Evolutionary conservation across 1,140 invertebrate genomes (phyloP).

Genomic region (Zaprionus ornatus): DNA sequence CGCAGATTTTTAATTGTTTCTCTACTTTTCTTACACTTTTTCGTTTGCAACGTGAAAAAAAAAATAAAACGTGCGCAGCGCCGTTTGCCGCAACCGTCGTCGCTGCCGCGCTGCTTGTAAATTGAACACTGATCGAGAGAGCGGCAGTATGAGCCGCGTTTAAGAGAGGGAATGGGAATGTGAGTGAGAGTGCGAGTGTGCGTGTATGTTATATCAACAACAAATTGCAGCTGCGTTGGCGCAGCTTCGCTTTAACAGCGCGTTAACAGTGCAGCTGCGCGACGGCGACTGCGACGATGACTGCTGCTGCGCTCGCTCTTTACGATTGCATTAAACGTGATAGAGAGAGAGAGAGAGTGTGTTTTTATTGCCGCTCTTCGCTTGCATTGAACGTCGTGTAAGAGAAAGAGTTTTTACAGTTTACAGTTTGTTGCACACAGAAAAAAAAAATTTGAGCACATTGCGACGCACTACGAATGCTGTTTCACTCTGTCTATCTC

Average conservation of each 20-base stretch:
- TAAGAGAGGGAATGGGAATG: background rate
- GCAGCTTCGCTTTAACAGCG: background rate
- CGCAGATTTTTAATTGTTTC: slow-evolving; percentile 14
- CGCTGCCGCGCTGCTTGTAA: background rate
- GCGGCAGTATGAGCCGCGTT: background rate
- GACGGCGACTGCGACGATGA: background rate
- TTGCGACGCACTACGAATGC: background rate
- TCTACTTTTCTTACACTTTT: slow-evolving; percentile 17
- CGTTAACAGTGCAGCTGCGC: slow-evolving; percentile 2
- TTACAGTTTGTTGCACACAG: slow-evolving; percentile 1
- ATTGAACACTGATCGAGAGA: background rate
- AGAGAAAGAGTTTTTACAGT: background rate
- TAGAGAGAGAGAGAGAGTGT: background rate
- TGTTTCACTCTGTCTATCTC: background rate
- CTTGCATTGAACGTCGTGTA: background rate
- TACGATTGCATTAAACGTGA: background rate
- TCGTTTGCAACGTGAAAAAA: slow-evolving; percentile 1
- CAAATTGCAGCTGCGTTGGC: background rate
- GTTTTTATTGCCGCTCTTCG: background rate
- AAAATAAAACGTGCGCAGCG: background rate
- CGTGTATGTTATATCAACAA: too few species aligned
- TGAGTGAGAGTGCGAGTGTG: background rate
- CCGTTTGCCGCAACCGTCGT: background rate
- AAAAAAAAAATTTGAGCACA: background rate
- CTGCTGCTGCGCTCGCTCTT: background rate